A percentile compares a stretch with the other conserved stretches of the same genome.
Evolutionary conservation across 2,888 invertebrate species (phyloP).

Genomic region (Agriotes lineatus): DNA sequence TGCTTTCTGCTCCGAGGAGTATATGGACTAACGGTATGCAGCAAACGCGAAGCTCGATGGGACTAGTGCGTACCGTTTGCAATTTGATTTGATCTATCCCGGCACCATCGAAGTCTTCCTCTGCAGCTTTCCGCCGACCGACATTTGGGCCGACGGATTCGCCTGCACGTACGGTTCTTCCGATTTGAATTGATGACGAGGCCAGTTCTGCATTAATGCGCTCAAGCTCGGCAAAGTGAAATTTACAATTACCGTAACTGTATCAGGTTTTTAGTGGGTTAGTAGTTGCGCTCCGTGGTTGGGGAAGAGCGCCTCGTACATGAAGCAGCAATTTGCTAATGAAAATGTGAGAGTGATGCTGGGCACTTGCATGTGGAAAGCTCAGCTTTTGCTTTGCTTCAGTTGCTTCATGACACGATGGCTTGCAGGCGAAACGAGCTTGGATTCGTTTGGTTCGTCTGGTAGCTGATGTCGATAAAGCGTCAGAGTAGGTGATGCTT

Average conservation of each 20-base stretch:
- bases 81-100: slow-evolving; percentile 27
- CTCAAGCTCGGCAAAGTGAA: slow-evolving; percentile 21
- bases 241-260: slow-evolving; percentile 26
- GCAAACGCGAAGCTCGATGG: slow-evolving; percentile 28
- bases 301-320: no score
- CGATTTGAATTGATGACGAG: neutral
- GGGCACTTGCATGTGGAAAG: no score
- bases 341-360: no score
- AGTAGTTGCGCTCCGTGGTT: slow-evolving; percentile 12
- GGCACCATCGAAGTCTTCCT: no score
- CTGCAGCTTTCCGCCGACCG: neutral
- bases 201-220: slow-evolving; percentile 18
- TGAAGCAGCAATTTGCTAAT: no score
- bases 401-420: no score
- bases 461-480: no score
- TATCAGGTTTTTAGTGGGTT: slow-evolving; percentile 24
- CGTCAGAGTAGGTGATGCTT: no score
- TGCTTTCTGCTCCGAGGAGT: slow-evolving; percentile 63
- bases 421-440: no score
- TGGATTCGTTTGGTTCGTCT: no score
- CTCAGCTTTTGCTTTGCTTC: no score
- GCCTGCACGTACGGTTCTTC: neutral
- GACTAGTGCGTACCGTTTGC: slow-evolving; percentile 21
- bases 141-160: slow-evolving; percentile 22
- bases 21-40: slow-evolving; percentile 63